Percentiles rank a stretch among this genome's conserved stretches.
Evolutionary conservation across 2,888 invertebrate species (phyloP).

Genomic region (Myathropa florea): DNA sequence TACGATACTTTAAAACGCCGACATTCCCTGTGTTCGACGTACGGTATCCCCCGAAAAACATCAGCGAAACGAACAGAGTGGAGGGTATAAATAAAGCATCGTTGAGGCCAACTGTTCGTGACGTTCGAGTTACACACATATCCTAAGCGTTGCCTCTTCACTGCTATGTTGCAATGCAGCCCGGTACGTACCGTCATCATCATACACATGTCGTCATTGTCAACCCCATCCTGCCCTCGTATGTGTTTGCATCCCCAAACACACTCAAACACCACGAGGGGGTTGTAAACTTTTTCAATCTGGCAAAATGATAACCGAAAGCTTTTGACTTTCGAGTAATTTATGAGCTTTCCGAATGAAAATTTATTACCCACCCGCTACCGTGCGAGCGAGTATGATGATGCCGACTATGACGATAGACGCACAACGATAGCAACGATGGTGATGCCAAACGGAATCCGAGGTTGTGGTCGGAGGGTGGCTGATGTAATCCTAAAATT

Average conservation of each 20-base stretch:
- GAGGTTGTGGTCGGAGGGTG: no score
- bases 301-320: conserved; percentile 60
- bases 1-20: conserved; percentile 46
- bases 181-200: background rate
- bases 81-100: conserved; percentile 45
- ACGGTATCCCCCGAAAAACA: background rate
- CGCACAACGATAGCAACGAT: background rate
- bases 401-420: background rate
- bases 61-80: background rate
- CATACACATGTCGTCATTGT: conserved; percentile 27
- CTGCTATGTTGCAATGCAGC: conserved; percentile 3
- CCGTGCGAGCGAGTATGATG: background rate
- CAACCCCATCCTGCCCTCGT: no score
- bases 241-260: no score
- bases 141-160: conserved; percentile 21
- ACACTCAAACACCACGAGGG: background rate
- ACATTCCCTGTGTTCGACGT: conserved; percentile 7
- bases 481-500: conserved; percentile 41
- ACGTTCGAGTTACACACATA: conserved; percentile 50
- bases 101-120: conserved; percentile 54
- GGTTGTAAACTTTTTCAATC: conserved; percentile 61
- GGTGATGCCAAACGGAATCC: background rate
- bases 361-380: conserved; percentile 43
- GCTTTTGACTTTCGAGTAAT: conserved; percentile 56
- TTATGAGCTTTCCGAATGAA: conserved; percentile 61